Percentiles rank a stretch among this genome's conserved stretches.
These are phyloP conservation scores for Trichogramma dendrolimi DNA, from an alignment of 2,888 invertebrate species.

Conservation along the genomic window DNA sequence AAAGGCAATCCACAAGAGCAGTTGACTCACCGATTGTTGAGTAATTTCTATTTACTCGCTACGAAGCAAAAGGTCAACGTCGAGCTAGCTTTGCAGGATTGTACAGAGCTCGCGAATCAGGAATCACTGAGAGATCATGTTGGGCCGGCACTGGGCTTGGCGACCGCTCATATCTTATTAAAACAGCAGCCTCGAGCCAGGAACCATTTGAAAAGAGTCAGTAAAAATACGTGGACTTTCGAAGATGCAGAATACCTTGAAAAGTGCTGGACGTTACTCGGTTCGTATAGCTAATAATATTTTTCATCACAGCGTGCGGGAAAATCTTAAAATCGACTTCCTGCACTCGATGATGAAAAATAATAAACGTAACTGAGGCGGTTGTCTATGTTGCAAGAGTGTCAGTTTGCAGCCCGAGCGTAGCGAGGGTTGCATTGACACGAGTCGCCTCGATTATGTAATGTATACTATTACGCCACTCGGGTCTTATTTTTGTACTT, in stretches of 20 bases:
- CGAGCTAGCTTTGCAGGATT: slow-evolving; percentile 78
- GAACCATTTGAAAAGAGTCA: slow-evolving; percentile 85
- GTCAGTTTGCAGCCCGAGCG: no score
- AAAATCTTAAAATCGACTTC: no score
- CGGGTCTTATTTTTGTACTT: slow-evolving; percentile 61
- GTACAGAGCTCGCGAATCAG: slow-evolving; percentile 67
- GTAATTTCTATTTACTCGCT: slow-evolving; percentile 78
- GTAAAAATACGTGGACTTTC: slow-evolving; percentile 83
- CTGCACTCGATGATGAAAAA: no score
- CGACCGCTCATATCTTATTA: slow-evolving; percentile 77
- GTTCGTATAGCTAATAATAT: not conserved
- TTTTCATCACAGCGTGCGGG: no score
- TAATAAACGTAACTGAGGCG: no score
- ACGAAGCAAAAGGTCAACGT: slow-evolving; percentile 79
- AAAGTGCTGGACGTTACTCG: slow-evolving; percentile 87
- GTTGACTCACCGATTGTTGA: slow-evolving; percentile 66
- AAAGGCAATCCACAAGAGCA: slow-evolving; percentile 63
- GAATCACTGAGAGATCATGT: slow-evolving; percentile 75
- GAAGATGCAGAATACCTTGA: slow-evolving; percentile 96
- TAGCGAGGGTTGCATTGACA: no score
- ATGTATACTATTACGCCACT: no score
- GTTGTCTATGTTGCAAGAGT: no score
- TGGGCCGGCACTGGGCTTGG: slow-evolving; percentile 80
- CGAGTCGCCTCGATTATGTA: no score
- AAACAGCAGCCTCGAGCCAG: slow-evolving; percentile 90